Evolutionary conservation across 2,113 vertebrate genomes (phyloP).

Genomic region (Apteryx mantelli): DNA sequence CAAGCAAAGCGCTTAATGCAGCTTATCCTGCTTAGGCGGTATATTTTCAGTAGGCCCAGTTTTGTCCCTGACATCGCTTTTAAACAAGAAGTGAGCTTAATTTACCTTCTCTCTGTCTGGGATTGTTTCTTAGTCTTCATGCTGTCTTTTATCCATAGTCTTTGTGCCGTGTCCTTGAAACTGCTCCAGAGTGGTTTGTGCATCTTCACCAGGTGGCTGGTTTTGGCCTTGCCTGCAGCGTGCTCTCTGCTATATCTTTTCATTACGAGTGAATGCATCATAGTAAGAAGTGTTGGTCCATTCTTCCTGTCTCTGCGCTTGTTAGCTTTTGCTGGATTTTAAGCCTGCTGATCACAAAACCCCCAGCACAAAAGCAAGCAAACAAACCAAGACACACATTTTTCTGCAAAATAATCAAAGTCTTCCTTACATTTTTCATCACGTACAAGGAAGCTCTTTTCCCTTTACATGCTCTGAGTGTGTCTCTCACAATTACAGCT

Average conservation of each 20-base stretch:
- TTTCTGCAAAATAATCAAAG: background rate
- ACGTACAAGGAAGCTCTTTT: background rate
- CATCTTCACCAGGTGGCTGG: background rate
- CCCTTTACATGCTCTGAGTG: background rate
- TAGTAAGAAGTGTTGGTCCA: fast-evolving
- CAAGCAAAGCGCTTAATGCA: background rate
- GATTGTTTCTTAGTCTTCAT: background rate
- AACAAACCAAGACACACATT: background rate
- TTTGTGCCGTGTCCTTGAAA: background rate
- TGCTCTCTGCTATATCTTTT: background rate
- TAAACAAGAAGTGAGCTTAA: background rate
- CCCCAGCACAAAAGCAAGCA: background rate
- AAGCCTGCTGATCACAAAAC: background rate
- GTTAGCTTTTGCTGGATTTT: background rate
- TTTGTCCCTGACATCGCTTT: background rate
- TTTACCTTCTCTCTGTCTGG: background rate
- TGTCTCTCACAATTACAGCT: background rate
- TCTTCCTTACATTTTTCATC: background rate
- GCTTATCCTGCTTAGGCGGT: background rate
- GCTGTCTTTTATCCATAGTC: background rate
- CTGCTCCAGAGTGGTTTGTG: background rate
- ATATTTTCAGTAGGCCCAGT: background rate
- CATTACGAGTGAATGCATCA: fast-evolving
- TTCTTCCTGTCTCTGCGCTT: background rate
- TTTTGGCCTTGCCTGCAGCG: background rate